Conservation (phyloP, 2,113 vertebrate genomes). For the Pterocles burchelli region DNA sequence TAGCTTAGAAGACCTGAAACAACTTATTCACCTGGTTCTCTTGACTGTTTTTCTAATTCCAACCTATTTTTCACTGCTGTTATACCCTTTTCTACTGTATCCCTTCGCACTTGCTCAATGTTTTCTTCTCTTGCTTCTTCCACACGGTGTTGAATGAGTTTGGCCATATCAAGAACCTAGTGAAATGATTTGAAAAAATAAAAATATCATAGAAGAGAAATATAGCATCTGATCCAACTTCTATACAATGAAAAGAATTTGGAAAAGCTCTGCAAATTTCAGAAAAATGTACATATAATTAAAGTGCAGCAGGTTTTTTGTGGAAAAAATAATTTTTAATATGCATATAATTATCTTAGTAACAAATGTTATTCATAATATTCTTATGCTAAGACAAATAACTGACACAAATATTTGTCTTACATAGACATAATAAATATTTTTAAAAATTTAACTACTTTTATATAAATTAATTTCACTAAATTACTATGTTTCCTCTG, state of each 20-base stretch:
- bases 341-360: background rate
- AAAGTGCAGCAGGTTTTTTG: background rate
- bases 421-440: background rate
- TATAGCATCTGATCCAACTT: background rate
- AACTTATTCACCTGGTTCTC: conserved; percentile 61
- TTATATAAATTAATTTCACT: background rate
- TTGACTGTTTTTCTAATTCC: conserved; percentile 33
- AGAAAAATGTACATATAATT: background rate
- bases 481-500: background rate
- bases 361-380: background rate
- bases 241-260: background rate
- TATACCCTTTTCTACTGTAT: conserved; percentile 75
- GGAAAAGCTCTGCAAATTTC: background rate
- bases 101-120: conserved; percentile 61
- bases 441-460: background rate
- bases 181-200: conserved; percentile 31
- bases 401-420: background rate
- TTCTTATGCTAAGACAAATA: background rate
- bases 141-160: conserved; percentile 64
- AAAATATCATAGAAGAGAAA: background rate
- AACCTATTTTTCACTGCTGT: conserved; percentile 69
- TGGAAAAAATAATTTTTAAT: background rate
- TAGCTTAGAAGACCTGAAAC: background rate
- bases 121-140: conserved; percentile 62
- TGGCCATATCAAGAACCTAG: conserved; percentile 82